phyloP scores from a whole-genome alignment of 2,113 vertebrate genomes.

The Dasyornis broadbenti region DNA sequence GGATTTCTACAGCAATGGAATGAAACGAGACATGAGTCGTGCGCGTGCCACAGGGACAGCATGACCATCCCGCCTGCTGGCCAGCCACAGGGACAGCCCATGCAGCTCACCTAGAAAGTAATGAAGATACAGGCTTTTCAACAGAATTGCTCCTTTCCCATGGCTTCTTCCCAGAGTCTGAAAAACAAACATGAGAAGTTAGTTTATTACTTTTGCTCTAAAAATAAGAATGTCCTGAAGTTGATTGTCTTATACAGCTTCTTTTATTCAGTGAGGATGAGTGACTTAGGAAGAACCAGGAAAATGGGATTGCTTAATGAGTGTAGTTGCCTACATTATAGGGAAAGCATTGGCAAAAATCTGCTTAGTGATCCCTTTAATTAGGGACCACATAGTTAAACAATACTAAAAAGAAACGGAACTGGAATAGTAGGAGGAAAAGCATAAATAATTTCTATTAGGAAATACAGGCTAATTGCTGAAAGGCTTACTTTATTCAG shows the following conservation, averaged over 20 bases:
- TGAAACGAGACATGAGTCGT: slow-evolving; percentile 69
- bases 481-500: not conserved
- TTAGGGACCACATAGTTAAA: not conserved
- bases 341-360: not conserved
- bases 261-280: not conserved
- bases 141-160: slow-evolving; percentile 97
- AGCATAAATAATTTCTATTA: not conserved
- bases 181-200: not conserved
- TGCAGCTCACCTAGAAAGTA: slow-evolving; percentile 87
- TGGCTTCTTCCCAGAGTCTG: slow-evolving; percentile 93
- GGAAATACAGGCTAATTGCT: not conserved
- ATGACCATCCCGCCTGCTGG: not conserved
- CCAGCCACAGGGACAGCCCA: not conserved
- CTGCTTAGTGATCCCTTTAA: not conserved
- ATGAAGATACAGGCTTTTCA: slow-evolving; percentile 86
- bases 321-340: not conserved
- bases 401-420: not conserved
- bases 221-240: not conserved
- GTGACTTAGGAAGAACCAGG: not conserved
- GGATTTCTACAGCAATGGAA: slow-evolving; percentile 79
- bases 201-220: not conserved
- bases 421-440: not conserved
- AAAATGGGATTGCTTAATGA: not conserved
- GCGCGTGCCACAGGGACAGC: not conserved
- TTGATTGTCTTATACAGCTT: not conserved